Conservation (phyloP, 2,888 invertebrate species). For the Imbricaverruca yamaguchii region DNA sequence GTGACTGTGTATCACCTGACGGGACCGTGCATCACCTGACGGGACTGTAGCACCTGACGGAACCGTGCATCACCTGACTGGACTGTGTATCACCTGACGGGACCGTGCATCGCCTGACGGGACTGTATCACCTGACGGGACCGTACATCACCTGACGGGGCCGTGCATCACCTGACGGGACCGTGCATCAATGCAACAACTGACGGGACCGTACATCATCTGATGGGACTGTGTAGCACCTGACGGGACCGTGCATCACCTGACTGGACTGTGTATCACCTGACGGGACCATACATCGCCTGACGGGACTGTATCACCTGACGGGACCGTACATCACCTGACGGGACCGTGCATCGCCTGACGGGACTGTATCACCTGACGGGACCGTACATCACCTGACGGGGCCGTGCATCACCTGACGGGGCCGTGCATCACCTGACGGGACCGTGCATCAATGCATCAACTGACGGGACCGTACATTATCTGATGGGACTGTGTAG, state of each 20-base stretch:
- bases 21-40: neutral
- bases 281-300: no score
- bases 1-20: neutral
- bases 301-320: neutral
- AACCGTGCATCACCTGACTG: neutral
- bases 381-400: neutral
- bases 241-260: neutral
- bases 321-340: no score
- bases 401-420: conserved; percentile 1
- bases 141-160: neutral
- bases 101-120: neutral
- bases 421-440: neutral
- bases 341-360: neutral
- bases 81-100: no score
- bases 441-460: neutral
- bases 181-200: no score
- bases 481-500: no score
- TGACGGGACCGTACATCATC: neutral
- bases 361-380: no score
- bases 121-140: no score
- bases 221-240: no score
- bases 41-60: no score
- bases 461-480: no score
- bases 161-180: neutral
- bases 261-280: neutral